Conservation (phyloP, 2,888 invertebrate species). For the Nomada fabriciana region DNA sequence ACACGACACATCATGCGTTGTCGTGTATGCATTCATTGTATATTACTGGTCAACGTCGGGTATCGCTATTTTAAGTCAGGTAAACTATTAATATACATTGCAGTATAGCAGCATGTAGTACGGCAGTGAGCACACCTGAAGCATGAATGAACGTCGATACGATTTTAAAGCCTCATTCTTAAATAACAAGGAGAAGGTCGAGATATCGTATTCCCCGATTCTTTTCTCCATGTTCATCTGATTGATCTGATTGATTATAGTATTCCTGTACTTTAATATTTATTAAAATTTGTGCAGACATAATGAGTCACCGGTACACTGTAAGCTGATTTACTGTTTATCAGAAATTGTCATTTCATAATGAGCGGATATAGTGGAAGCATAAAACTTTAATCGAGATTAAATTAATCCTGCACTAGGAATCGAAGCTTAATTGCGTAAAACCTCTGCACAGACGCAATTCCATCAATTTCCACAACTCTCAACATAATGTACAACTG, state of each 20-base stretch:
- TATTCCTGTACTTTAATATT: neutral
- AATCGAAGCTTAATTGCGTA: neutral
- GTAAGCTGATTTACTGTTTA: neutral
- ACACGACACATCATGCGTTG: slow-evolving; percentile 17
- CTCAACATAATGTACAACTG: too few species aligned
- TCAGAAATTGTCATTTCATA: neutral
- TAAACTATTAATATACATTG: neutral
- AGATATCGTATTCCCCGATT: neutral
- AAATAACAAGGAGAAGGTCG: neutral
- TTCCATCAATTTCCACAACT: too few species aligned
- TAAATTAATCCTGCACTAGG: neutral
- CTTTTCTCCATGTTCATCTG: neutral
- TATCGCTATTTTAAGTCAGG: neutral
- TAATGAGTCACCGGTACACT: neutral
- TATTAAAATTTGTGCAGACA: neutral
- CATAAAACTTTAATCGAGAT: neutral
- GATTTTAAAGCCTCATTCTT: neutral
- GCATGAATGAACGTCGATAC: neutral
- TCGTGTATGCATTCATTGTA: neutral
- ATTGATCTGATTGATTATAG: neutral
- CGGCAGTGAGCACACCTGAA: neutral
- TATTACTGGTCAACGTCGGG: neutral
- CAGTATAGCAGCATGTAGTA: too few species aligned
- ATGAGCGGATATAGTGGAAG: neutral
- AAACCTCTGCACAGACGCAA: neutral